Evolutionary conservation across 2,888 invertebrate species (phyloP).

Genomic region (Amphiduros pacificus): DNA sequence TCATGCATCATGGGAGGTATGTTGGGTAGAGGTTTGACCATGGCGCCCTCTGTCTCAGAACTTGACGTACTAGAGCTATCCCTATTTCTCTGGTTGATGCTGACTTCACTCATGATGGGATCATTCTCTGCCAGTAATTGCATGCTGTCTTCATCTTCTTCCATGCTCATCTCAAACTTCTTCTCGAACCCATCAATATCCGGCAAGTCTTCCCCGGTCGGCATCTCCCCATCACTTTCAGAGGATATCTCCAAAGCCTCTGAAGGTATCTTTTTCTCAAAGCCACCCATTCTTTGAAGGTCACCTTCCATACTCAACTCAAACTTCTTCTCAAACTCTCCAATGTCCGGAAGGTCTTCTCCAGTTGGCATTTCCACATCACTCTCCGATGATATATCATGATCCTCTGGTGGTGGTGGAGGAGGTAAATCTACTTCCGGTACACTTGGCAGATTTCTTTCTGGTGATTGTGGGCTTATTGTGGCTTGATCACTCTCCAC

Average conservation of each 20-base stretch:
- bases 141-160: background rate
- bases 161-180: conserved; percentile 14
- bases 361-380: conserved; percentile 5
- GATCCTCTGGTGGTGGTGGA: no score
- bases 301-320: conserved; percentile 10
- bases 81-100: no score
- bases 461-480: no score
- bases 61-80: background rate
- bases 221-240: conserved; percentile 13
- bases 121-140: background rate
- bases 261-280: no score
- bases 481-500: no score
- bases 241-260: conserved; percentile 14
- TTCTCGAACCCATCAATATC: conserved; percentile 12
- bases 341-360: conserved; percentile 10
- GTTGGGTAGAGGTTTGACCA: background rate
- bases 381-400: conserved; percentile 20
- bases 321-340: conserved; percentile 15
- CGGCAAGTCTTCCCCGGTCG: conserved; percentile 5
- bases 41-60: conserved; percentile 1
- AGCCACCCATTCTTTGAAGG: no score
- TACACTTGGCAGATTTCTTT: no score
- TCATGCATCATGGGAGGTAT: conserved; percentile 3
- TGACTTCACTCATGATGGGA: background rate
- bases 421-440: no score